Evolutionary conservation across 2,888 invertebrate genomes (phyloP).

Genomic region (Callyntrura guangdongensis): DNA sequence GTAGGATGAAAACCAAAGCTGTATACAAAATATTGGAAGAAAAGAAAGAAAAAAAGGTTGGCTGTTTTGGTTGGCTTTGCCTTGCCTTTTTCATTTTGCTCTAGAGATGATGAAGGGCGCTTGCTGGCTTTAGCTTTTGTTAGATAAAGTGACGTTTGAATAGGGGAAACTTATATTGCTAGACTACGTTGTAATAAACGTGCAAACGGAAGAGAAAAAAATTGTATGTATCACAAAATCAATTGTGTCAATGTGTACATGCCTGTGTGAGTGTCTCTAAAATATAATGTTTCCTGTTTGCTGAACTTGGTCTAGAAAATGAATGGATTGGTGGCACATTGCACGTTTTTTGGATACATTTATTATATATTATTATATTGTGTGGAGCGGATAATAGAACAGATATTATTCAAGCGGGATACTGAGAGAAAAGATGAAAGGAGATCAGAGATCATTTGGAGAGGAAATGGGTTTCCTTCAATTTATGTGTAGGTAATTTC

Average conservation of each 20-base stretch:
- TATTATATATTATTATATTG: no score
- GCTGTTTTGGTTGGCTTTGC: slow-evolving; percentile 36
- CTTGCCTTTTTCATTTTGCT: slow-evolving; percentile 60
- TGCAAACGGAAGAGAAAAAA: slow-evolving; percentile 39
- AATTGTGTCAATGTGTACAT: slow-evolving; percentile 55
- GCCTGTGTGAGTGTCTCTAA: slow-evolving; percentile 14
- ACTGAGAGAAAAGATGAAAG: slow-evolving; percentile 16
- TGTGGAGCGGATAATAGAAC: background rate
- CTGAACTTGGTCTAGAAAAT: slow-evolving; percentile 50
- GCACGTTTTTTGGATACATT: background rate
- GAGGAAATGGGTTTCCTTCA: slow-evolving; percentile 27
- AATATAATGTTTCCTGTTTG: slow-evolving; percentile 51
- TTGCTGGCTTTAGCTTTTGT: slow-evolving; percentile 40
- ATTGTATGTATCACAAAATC: slow-evolving; percentile 44
- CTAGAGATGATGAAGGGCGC: slow-evolving; percentile 69
- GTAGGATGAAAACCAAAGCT: slow-evolving; percentile 60
- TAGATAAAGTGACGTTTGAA: slow-evolving; percentile 53
- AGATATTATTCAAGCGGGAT: background rate
- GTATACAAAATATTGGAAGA: slow-evolving; percentile 46
- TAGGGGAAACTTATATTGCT: background rate
- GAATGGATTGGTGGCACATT: background rate
- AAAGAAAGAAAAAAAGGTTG: slow-evolving; percentile 64
- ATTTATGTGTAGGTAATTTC: slow-evolving; percentile 16
- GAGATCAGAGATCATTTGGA: slow-evolving; percentile 68
- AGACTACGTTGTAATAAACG: background rate